These are phyloP conservation scores for Alligator mississippiensis DNA, from an alignment of 2,113 vertebrate genomes.

Conservation along the genomic window DNA sequence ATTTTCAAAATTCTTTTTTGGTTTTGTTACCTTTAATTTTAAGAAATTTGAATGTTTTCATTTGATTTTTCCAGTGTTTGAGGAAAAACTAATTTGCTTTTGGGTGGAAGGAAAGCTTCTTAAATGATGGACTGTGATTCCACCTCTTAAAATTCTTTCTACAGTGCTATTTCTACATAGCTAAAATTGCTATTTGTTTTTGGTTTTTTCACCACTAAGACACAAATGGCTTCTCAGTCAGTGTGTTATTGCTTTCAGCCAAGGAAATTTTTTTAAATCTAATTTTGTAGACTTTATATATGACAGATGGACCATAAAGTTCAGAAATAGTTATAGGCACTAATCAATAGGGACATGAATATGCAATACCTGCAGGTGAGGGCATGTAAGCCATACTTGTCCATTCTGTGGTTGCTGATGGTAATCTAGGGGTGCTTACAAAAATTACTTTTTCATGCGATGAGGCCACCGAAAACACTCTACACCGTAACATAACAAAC, in stretches of 20 bases:
- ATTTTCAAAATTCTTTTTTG: slow-evolving; percentile 17
- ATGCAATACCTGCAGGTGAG: slow-evolving; percentile 48
- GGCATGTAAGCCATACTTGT: slow-evolving; percentile 57
- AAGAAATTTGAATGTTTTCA: neutral
- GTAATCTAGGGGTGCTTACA: neutral
- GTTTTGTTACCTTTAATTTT: neutral
- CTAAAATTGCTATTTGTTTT: neutral
- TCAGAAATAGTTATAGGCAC: slow-evolving; percentile 31
- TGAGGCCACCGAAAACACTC: too few species aligned
- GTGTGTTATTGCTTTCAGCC: neutral
- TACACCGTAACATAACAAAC: too few species aligned
- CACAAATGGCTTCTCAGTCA: neutral
- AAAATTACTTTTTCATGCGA: too few species aligned
- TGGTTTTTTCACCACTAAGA: neutral
- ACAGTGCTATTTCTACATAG: neutral
- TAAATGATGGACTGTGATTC: neutral
- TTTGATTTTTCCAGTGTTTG: neutral
- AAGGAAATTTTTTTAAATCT: neutral
- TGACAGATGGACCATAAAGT: neutral
- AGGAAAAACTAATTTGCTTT: neutral
- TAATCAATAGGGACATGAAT: neutral
- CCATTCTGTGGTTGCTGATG: slow-evolving; percentile 42
- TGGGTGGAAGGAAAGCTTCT: neutral
- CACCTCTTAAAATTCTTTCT: slow-evolving; percentile 2
- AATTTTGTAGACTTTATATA: neutral